These are phyloP conservation scores for Pyrrhia umbra DNA, from an alignment of 2,888 invertebrate species.

Conservation along the genomic window DNA sequence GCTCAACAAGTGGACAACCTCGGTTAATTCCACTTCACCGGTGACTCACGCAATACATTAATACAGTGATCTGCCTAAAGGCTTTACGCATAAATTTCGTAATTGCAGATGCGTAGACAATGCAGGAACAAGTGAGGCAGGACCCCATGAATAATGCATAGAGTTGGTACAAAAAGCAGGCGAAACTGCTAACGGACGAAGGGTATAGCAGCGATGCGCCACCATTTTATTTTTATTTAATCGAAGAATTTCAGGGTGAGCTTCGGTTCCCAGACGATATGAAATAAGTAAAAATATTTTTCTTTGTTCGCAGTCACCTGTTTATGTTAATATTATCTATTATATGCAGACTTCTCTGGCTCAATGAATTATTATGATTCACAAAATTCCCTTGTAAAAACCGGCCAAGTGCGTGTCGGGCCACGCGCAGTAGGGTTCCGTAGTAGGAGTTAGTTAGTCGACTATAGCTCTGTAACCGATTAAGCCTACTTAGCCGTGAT, in stretches of 20 bases:
- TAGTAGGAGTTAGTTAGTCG: no score
- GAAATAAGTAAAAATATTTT: slow-evolving; percentile 65
- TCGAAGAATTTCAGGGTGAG: slow-evolving; percentile 75
- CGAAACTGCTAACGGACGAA: slow-evolving; percentile 75
- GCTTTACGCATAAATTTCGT: slow-evolving; percentile 86
- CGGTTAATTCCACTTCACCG: slow-evolving; percentile 73
- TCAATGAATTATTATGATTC: slow-evolving; percentile 46
- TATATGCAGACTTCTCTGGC: slow-evolving; percentile 51
- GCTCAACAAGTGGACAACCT: slow-evolving; percentile 84
- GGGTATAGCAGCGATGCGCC: slow-evolving; percentile 72
- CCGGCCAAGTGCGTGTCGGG: no score
- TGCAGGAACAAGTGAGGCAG: slow-evolving; percentile 84
- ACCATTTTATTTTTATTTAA: slow-evolving; percentile 78
- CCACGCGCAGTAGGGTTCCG: no score
- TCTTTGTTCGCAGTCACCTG: slow-evolving; percentile 67
- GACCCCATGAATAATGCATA: slow-evolving; percentile 85
- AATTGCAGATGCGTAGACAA: slow-evolving; percentile 88
- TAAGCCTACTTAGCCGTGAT: no score
- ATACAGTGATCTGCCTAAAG: slow-evolving; percentile 83
- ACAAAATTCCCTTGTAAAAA: slow-evolving; percentile 41
- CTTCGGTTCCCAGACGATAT: slow-evolving; percentile 69
- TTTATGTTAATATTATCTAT: slow-evolving; percentile 66
- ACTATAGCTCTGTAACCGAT: no score
- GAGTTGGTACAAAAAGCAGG: slow-evolving; percentile 71
- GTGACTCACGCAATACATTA: slow-evolving; percentile 81